Evolutionary conservation across 2,888 invertebrate species (phyloP).

Genomic region (Chesias legatella): DNA sequence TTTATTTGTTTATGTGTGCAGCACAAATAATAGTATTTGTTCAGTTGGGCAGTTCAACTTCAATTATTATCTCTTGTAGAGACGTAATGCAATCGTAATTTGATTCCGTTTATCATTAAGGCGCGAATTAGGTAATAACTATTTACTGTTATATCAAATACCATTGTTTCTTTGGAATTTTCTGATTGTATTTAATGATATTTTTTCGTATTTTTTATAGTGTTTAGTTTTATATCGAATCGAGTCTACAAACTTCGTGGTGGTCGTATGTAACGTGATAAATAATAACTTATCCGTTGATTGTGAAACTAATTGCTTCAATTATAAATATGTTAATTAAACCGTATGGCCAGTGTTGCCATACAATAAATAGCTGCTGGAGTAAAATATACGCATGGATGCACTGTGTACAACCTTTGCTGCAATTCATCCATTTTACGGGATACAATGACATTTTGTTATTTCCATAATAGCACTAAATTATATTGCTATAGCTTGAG

Average conservation of each 20-base stretch:
- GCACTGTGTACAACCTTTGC: constrained; percentile 2
- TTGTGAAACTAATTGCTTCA: constrained; percentile 21
- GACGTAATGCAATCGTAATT: too few relatives aligned
- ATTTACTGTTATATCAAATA: too few relatives aligned
- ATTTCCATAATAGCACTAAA: constrained; percentile 15
- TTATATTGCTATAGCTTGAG: constrained; percentile 8
- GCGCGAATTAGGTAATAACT: too few relatives aligned
- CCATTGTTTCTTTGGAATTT: too few relatives aligned
- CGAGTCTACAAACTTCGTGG: constrained; percentile 13
- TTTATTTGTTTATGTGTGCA: too few relatives aligned
- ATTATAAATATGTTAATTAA: constrained; percentile 23
- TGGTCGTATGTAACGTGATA: constrained; percentile 15
- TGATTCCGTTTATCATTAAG: too few relatives aligned
- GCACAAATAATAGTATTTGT: too few relatives aligned
- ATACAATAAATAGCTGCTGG: neutral
- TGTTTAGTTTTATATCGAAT: too few relatives aligned
- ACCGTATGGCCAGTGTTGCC: neutral
- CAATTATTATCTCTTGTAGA: too few relatives aligned
- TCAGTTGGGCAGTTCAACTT: too few relatives aligned
- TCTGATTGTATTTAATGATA: too few relatives aligned
- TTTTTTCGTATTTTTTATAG: too few relatives aligned
- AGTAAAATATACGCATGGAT: constrained; percentile 15
- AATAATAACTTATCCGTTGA: constrained; percentile 17
- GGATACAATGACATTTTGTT: constrained; percentile 8
- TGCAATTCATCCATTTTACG: constrained; percentile 8